Evolutionary conservation across 2,797 vertebrate species (phyloP).

Genomic region (Chiloscyllium punctatum): DNA sequence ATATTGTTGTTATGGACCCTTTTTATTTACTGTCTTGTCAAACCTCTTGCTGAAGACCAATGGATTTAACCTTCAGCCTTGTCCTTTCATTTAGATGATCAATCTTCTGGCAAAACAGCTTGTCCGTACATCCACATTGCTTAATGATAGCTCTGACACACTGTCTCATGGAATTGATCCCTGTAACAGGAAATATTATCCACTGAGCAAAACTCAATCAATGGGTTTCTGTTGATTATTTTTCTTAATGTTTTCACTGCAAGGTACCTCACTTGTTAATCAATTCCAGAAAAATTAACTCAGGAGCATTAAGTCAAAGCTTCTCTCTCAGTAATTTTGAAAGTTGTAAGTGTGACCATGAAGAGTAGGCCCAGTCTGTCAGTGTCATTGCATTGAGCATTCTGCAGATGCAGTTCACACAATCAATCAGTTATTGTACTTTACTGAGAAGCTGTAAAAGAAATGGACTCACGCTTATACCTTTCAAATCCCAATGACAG

Average conservation of each 20-base stretch:
- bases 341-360: not conserved
- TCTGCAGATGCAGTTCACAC: not conserved
- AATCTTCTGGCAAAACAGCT: not conserved
- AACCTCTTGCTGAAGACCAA: not conserved
- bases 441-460: not conserved
- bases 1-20: not conserved
- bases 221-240: not conserved
- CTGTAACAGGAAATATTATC: not conserved
- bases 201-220: not conserved
- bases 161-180: not conserved
- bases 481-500: not conserved
- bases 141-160: conserved; percentile 23
- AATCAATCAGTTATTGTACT: not conserved
- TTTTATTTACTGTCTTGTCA: not conserved
- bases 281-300: not conserved
- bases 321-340: not conserved
- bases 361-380: not conserved
- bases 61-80: conserved; percentile 18
- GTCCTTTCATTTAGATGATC: not conserved
- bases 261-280: not conserved
- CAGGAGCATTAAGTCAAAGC: not conserved
- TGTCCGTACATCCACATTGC: not conserved
- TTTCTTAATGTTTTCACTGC: not conserved
- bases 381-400: not conserved
- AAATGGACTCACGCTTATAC: not conserved